A percentile compares a stretch with the other conserved stretches of the same genome.
These are phyloP conservation scores for Clarias laeviceps DNA, from an alignment of 2,797 vertebrate genomes.

Conservation along the genomic window DNA sequence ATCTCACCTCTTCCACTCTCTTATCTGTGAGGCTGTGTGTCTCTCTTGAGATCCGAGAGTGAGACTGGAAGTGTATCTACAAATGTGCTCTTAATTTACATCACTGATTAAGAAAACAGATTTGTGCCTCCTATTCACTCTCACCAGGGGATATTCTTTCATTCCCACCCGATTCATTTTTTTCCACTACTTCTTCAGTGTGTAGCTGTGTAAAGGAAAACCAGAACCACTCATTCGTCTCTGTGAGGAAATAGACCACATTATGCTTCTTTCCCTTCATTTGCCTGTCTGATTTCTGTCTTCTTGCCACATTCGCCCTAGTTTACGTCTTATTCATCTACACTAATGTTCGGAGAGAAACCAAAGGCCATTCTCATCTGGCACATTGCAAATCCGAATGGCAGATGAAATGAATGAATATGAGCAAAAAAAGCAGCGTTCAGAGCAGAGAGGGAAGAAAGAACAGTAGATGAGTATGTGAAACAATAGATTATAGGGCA, in stretches of 20 bases:
- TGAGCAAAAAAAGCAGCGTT: background rate
- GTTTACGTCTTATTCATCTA: slow-evolving; percentile 9
- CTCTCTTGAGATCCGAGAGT: background rate
- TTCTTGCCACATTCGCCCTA: background rate
- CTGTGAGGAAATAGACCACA: slow-evolving; percentile 9
- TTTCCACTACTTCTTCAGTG: background rate
- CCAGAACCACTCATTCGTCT: background rate
- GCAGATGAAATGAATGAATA: background rate
- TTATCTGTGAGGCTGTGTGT: background rate
- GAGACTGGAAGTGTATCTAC: slow-evolving; percentile 7
- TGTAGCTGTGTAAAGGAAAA: background rate
- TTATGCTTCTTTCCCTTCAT: slow-evolving; percentile 22
- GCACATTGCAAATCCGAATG: background rate
- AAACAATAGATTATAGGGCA: slow-evolving; percentile 28
- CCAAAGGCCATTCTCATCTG: background rate
- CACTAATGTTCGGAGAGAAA: slow-evolving; percentile 20
- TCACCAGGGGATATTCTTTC: background rate
- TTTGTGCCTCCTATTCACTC: background rate
- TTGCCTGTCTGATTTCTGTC: slow-evolving; percentile 7
- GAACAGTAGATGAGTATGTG: slow-evolving; percentile 31
- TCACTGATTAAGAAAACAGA: slow-evolving; percentile 9
- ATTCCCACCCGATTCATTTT: background rate
- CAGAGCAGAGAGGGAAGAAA: background rate
- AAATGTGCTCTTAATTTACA: background rate
- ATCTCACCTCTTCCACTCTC: background rate